These are phyloP conservation scores for Xyrauchen texanus DNA, from an alignment of 2,113 vertebrate species.

Conservation along the genomic window DNA sequence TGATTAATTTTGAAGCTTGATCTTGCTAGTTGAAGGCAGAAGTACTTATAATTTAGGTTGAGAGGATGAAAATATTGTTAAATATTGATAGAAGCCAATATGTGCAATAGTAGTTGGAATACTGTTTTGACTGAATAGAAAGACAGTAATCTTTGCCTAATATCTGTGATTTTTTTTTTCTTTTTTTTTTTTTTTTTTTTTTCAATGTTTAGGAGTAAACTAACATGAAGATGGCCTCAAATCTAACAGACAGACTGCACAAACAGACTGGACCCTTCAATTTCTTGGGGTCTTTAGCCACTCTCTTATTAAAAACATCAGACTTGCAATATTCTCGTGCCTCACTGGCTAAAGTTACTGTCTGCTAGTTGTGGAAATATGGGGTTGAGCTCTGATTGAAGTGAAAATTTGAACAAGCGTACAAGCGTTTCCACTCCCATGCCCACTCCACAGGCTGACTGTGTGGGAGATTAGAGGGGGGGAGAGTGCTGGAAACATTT, in stretches of 20 bases:
- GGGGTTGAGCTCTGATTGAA: neutral
- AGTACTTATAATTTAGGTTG: too few relatives aligned
- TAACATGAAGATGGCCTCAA: neutral
- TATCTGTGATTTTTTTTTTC: too few relatives aligned
- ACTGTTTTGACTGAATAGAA: too few relatives aligned
- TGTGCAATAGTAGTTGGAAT: too few relatives aligned
- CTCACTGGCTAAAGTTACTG: neutral
- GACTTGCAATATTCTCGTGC: neutral
- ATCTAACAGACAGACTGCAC: too few relatives aligned
- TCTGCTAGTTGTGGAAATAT: neutral
- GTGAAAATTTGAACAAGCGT: neutral
- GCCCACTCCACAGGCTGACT: conserved; percentile 14
- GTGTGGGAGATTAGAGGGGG: conserved; percentile 34
- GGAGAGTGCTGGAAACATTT: neutral
- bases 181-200: too few relatives aligned
- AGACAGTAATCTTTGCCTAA: too few relatives aligned
- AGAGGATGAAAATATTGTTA: too few relatives aligned
- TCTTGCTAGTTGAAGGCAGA: too few relatives aligned
- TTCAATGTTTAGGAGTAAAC: too few relatives aligned
- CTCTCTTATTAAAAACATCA: neutral
- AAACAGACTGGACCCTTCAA: neutral
- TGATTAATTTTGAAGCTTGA: too few relatives aligned
- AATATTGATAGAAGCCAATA: too few relatives aligned
- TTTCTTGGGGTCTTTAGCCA: neutral
- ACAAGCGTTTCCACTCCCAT: conserved; percentile 41